Base-by-base conservation (phyloP, 1,140 invertebrate species). In the Aradophagus sp. region DNA sequence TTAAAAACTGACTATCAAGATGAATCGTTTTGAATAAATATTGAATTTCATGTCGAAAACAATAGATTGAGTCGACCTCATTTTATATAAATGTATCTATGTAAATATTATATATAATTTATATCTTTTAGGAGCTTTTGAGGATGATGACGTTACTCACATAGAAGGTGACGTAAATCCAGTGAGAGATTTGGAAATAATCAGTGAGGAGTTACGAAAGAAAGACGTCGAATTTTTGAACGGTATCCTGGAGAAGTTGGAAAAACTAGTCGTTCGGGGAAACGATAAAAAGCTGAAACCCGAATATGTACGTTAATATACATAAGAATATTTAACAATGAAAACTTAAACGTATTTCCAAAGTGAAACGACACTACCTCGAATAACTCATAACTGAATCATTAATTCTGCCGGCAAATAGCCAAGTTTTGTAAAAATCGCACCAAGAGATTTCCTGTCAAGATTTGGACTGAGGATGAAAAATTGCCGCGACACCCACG, bases 101-200 rank as follows among this genome's bases (percentile, higher is more conserved):
- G n/a, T n/a, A n/a, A n/a, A n/a, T n/a, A n/a, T n/a, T n/a, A n/a
- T n/a, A n/a, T n/a, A n/a, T n/a, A n/a, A n/a, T n/a, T n/a, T n/a
- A n/a, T n/a, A n/a, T n/a, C n/a, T n/a, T 27, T 52, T 78, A 97
- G 95, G 96, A 81, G 96, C 96, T 13, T 99, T 99, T 82, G 97
- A 99, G 67, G 97, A 99, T 83, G 96, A 97, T 42, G 96, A 99
- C 77, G 97, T 99, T 0, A 97, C 95, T 19, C 98, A 99, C 79
- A 92, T 99, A 0, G 98, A 99, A 83, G 98, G 98, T 5, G 97
- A 99, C 45, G 96, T 99, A 0, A 94, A 99, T 83, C 98, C 98
- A 0, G 91, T 98, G 1, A 87, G 98, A 39, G 98, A 99, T 88
- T 87, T 99, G 68, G 95, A 97, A 69, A 99, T 99, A 29, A 99